phyloP scores from a whole-genome alignment of 2,797 vertebrate genomes.

The Chaetophractus vellerosus region DNA sequence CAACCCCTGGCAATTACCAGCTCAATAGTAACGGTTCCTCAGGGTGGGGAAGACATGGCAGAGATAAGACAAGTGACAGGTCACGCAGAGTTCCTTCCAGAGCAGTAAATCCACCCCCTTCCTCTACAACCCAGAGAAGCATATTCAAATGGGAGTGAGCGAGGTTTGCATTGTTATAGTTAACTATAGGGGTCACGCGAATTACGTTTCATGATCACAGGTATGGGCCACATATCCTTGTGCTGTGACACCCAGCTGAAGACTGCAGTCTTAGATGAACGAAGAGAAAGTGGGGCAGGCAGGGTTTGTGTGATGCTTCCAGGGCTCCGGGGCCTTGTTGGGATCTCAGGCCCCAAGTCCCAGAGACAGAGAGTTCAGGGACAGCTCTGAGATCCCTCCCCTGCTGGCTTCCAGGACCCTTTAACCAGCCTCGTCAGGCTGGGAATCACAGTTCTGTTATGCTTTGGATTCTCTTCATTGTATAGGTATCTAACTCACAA shows the following conservation, averaged over 20 bases:
- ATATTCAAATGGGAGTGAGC: not conserved
- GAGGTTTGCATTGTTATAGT: constrained; percentile 30
- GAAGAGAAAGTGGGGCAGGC: not conserved
- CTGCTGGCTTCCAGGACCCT: not conserved
- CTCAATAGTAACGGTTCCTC: not conserved
- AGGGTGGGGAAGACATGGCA: not conserved
- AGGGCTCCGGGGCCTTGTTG: not conserved
- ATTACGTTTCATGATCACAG: constrained; percentile 12
- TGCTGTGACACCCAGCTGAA: not conserved
- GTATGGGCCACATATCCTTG: not conserved
- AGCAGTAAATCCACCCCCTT: not conserved
- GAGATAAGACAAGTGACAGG: constrained; percentile 1
- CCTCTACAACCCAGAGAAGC: not conserved
- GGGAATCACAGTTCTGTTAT: not conserved
- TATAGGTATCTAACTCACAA: not conserved
- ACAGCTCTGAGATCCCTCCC: not conserved
- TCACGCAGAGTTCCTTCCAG: not conserved
- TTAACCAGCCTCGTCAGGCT: not conserved
- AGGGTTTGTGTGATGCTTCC: not conserved
- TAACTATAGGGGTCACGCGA: not conserved
- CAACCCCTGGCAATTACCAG: not conserved
- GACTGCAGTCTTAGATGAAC: not conserved
- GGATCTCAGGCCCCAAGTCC: not conserved
- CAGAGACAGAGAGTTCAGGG: not conserved
- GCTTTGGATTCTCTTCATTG: not conserved